Evolutionary conservation across 1,140 invertebrate species (phyloP), one percentile per base, ranked within the genome.

Genomic region (Battus philenor): DNA sequence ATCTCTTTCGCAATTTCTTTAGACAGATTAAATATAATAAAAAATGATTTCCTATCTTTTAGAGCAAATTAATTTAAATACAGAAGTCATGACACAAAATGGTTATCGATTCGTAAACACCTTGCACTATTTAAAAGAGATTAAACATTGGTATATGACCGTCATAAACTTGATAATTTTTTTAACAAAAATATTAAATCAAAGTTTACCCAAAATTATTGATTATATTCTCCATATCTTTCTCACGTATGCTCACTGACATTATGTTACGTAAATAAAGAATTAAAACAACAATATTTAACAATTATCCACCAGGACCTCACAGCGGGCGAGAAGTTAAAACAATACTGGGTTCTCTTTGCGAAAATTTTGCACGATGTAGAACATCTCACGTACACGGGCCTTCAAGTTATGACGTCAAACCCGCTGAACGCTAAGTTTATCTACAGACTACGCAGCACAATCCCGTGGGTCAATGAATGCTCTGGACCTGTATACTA

Each of bases 401-500:
- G 10, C n/a, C n/a, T 24, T 12, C 11, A 6, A 8, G 33, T 1
- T 39, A 6, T 39, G 34, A 24, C 22, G 18, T 26, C 12, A 38
- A 7, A 22, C 20, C 3, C n/a, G 26, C 34, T 24, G 8, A 38
- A 24, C 18, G 11, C 24, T 20, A 20, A 39, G 26, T 11, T 39
- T 39, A 39, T 39, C 34, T 39, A 10, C 16, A 8, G 9, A 15
- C 10, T 39, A 39, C 34, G 12, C 22, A 26, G 34, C 5, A 39
- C 20, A 26, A 10, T 13, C 17, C 11, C 20, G 20, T 24, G 34
- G 34, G 34, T 39, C 34, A 39, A 39, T 6, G 32, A 34, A 34
- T 39, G 20, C 10, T 39, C 34, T 11, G 12, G 34, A 11, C 20
- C 8, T 13, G 34, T 26, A 18, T n/a, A n/a, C n/a, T n/a, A n/a